Evolutionary conservation across 2,113 vertebrate species (phyloP), one percentile per base, ranked within the genome.

Genomic region (Gambusia holbrooki): DNA sequence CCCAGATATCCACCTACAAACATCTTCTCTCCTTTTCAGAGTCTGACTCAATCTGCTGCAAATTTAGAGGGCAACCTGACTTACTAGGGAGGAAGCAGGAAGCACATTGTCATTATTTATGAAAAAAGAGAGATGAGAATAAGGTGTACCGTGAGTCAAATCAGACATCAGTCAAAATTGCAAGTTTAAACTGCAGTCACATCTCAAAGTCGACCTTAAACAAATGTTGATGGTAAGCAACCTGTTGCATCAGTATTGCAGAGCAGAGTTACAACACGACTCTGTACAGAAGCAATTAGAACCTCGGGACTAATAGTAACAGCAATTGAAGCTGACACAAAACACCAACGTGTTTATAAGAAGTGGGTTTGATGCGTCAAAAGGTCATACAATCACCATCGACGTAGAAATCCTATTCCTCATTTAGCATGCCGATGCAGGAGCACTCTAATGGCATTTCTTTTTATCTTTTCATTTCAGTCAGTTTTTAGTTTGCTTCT

Each of bases 241-340:
- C 84, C 62, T 66, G 79, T 90, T 90, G 89, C 88, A 76, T 90
- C 90, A 89, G 74, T 35, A 71, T 89, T 89, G 74, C 90, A 30
- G 62, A 19, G 71, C 25, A 3, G 45, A n/a, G 84, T 78, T 87
- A 71, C 81, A 83, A 76, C 78, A 66, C 4, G 10, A 73, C 77
- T 74, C 71, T 13, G 60, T 25, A 71, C 68, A 77, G 70, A 78
- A 73, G 15, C 85, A 88, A 73, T 77, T 88, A 83, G 22, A 76
- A 75, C 72, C 74, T 81, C 65, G 11, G 74, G 77, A 77, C 84
- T 92, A 85, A 90, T 87, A 88, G 84, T 40, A 87, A 88, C 67
- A 79, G 72, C 40, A 77, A 88, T 81, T 71, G 68, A 79, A 78
- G 58, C 30, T 84, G 88, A 87, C 82, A 72, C 63, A 17, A 76